Evolutionary conservation across 1,140 invertebrate species (phyloP).

Genomic region (Drosophila grimshawi): DNA sequence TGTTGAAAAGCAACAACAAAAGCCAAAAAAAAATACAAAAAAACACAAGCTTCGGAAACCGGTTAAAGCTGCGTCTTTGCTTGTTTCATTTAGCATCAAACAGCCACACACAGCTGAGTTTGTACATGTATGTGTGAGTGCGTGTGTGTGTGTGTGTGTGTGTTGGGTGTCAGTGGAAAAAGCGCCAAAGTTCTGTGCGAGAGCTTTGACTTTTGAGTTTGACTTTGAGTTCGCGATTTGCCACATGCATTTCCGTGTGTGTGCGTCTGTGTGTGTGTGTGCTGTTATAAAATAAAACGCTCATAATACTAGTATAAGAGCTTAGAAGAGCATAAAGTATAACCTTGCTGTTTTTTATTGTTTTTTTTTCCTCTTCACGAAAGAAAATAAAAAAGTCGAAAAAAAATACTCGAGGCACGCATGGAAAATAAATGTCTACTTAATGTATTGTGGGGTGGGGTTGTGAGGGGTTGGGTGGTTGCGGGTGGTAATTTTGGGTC

Average conservation of each 20-base stretch:
- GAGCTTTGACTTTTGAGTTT: conserved; percentile 23
- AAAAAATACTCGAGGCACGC: conserved; percentile 32
- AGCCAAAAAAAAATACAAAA: conserved; percentile 10
- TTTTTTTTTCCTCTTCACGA: conserved; percentile 16
- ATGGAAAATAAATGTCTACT: conserved; percentile 43
- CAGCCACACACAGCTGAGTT: conserved; percentile 1
- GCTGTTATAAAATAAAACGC: conserved; percentile 45
- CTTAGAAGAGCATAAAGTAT: conserved; percentile 34
- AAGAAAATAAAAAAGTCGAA: background rate
- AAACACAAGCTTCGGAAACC: conserved; percentile 59
- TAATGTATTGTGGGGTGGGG: conserved; percentile 4
- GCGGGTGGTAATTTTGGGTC: background rate
- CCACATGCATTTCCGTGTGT: conserved; percentile 31
- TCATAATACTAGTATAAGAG: conserved; percentile 62
- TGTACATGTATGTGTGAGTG: background rate
- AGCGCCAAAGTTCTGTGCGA: background rate
- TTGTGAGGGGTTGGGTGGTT: conserved; percentile 1
- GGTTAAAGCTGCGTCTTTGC: conserved; percentile 66
- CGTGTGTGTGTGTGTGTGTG: background rate
- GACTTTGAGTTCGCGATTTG: conserved; percentile 20
- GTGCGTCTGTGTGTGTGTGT: conserved; percentile 12
- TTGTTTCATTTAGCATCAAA: conserved; percentile 56
- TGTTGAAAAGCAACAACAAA: conserved; percentile 16
- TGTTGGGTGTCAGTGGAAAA: conserved; percentile 17
- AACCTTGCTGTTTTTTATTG: conserved; percentile 19